phyloP scores from a whole-genome alignment of 2,888 invertebrate genomes.

The Hemistola chrysoprasaria region DNA sequence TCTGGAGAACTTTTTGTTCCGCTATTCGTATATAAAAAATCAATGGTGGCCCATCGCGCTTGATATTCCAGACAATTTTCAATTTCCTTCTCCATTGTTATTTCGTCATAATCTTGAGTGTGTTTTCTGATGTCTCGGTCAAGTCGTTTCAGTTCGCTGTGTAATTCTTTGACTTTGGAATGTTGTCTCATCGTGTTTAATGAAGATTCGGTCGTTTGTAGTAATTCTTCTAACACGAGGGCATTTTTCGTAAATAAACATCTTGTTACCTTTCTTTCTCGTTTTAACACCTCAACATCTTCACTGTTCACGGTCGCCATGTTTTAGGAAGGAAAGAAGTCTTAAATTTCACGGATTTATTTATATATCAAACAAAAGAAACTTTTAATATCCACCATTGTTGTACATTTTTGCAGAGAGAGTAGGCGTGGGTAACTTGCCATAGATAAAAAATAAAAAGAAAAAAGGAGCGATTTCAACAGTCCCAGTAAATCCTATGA shows the following conservation, averaged over 20 bases:
- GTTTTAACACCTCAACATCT: conserved; percentile 1
- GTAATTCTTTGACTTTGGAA: not conserved
- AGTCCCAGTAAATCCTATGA: conserved; percentile 11
- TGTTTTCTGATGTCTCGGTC: too few relatives aligned
- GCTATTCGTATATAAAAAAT: too few relatives aligned
- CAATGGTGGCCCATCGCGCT: not conserved
- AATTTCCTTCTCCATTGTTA: not conserved
- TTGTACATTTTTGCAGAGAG: too few relatives aligned
- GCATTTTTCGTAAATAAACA: not conserved
- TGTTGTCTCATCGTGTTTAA: not conserved
- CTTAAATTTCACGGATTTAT: too few relatives aligned
- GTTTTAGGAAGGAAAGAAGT: too few relatives aligned
- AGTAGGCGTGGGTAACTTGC: too few relatives aligned
- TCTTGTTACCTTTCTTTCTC: not conserved
- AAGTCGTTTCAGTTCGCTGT: not conserved
- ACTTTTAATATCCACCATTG: too few relatives aligned
- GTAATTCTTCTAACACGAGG: not conserved
- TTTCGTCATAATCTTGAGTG: too few relatives aligned
- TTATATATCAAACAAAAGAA: too few relatives aligned
- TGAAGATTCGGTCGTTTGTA: not conserved
- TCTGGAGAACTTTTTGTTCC: too few relatives aligned
- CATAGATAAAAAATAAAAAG: too few relatives aligned
- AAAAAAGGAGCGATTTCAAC: too few relatives aligned
- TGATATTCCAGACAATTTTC: not conserved
- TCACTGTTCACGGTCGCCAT: conserved; percentile 16